phyloP scores from a whole-genome alignment of 2,113 vertebrate genomes.

The Melanerpes formicivorus region DNA sequence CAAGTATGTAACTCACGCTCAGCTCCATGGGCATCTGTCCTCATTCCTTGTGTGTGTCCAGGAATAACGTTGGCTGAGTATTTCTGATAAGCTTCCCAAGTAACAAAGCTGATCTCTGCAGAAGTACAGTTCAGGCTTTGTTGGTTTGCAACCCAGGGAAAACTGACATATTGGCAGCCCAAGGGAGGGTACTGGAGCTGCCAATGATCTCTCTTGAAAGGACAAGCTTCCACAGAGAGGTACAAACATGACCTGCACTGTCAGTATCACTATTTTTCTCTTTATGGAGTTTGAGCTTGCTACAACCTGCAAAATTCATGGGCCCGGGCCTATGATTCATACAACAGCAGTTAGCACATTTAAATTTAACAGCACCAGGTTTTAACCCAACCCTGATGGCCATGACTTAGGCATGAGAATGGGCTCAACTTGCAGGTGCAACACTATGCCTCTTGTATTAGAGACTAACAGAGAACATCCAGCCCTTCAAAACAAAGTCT shows the following conservation, averaged over 20 bases:
- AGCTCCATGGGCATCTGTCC: background rate
- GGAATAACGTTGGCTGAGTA: background rate
- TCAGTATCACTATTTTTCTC: background rate
- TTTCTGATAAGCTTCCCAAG: background rate
- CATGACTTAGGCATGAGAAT: background rate
- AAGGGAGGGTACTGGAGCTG: background rate
- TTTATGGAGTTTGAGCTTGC: background rate
- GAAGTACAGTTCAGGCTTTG: background rate
- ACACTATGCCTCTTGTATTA: background rate
- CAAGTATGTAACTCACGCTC: background rate
- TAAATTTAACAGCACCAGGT: background rate
- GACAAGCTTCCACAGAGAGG: background rate
- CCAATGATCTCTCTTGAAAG: background rate
- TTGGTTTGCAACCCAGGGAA: background rate
- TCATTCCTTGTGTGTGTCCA: accelerated
- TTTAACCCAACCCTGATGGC: background rate
- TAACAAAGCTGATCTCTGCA: background rate
- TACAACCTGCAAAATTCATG: background rate
- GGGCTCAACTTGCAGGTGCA: background rate
- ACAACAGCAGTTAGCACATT: background rate
- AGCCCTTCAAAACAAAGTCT: background rate
- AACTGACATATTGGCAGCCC: background rate
- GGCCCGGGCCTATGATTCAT: background rate
- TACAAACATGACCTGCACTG: background rate
- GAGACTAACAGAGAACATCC: background rate